These are phyloP conservation scores for Drosophila orosa DNA, from an alignment of 1,140 invertebrate species.

Conservation along the genomic window DNA sequence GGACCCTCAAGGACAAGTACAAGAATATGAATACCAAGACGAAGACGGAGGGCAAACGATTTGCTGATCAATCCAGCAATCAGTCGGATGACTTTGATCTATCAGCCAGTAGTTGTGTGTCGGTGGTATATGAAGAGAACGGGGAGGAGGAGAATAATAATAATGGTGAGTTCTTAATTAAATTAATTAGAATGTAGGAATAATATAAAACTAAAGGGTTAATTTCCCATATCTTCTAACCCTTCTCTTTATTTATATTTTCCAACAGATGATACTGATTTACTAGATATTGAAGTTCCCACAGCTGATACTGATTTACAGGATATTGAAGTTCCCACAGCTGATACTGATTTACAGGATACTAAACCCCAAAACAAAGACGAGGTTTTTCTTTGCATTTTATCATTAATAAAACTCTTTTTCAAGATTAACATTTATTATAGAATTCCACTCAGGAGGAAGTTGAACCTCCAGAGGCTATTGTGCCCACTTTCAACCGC, in stretches of 20 bases:
- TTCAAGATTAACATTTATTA: neutral
- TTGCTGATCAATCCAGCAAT: neutral
- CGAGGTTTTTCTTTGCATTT: neutral
- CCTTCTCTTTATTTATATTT: neutral
- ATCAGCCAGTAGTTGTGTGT: neutral
- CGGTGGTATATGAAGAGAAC: slow-evolving; percentile 5
- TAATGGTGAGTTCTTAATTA: neutral
- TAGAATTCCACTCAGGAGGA: neutral
- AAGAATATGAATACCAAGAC: slow-evolving; percentile 28
- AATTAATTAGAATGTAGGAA: no score
- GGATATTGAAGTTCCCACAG: neutral
- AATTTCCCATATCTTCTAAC: neutral
- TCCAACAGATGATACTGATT: neutral
- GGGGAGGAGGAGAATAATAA: neutral
- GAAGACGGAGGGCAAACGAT: slow-evolving; percentile 6
- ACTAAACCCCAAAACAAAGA: neutral
- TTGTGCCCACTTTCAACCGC: neutral
- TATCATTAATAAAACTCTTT: neutral
- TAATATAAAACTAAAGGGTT: no score
- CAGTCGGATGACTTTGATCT: slow-evolving; percentile 3
- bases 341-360: neutral
- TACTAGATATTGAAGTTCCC: no score
- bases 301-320: neutral
- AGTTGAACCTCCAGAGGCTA: neutral
- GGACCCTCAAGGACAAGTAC: slow-evolving; percentile 30